Conservation (phyloP, 2,797 vertebrate species). For the Pipistrellus pipistrellus region DNA sequence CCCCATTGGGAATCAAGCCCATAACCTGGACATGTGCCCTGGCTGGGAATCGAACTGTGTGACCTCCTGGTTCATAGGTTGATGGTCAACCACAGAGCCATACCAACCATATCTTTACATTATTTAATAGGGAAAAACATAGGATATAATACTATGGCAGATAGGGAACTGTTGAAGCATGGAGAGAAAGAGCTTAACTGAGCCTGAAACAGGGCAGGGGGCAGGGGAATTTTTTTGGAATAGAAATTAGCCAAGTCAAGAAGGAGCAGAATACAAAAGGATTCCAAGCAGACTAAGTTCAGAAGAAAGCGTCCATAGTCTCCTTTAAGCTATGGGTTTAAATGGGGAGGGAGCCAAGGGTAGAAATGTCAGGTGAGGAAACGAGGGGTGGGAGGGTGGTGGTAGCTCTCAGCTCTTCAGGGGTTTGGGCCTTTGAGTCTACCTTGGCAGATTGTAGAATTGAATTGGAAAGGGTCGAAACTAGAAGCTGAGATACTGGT, state of each 20-base stretch:
- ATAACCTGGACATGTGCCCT: too few relatives aligned
- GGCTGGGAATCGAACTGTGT: too few relatives aligned
- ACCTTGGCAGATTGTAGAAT: not conserved
- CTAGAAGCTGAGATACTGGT: not conserved
- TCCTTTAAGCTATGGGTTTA: not conserved
- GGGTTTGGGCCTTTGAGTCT: not conserved
- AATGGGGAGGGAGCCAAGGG: too few relatives aligned
- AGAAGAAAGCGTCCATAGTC: not conserved
- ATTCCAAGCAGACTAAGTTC: not conserved
- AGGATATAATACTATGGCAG: not conserved
- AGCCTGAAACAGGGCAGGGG: not conserved
- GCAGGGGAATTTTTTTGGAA: not conserved
- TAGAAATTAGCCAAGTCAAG: slow-evolving; percentile 12
- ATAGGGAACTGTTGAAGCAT: not conserved
- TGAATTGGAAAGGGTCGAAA: not conserved
- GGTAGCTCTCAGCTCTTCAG: not conserved
- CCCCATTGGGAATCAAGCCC: too few relatives aligned
- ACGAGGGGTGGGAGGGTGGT: not conserved
- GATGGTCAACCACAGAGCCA: too few relatives aligned
- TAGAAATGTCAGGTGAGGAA: not conserved
- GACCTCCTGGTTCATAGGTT: too few relatives aligned
- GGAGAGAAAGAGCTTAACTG: not conserved
- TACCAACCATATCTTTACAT: not conserved
- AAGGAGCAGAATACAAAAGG: not conserved
- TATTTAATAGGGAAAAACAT: not conserved